A percentile compares a stretch with the other conserved stretches of the same genome.
Evolutionary conservation across 2,797 vertebrate genomes (phyloP).

Genomic region (Mus minutoides): DNA sequence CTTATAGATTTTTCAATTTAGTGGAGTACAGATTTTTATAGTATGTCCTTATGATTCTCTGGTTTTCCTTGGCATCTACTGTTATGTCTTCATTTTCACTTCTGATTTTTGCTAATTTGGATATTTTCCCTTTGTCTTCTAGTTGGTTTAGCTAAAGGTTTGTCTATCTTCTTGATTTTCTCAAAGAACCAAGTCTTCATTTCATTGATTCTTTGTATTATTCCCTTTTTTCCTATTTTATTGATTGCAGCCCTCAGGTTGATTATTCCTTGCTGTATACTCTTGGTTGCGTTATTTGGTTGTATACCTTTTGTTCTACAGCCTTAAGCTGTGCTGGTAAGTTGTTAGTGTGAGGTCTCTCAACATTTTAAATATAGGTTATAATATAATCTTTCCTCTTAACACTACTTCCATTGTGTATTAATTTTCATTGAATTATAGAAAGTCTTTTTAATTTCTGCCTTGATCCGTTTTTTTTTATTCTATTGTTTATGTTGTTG

Average conservation of each 20-base stretch:
- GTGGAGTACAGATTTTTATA: not conserved
- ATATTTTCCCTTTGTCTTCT: not conserved
- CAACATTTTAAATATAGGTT: not conserved
- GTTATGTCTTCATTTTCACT: not conserved
- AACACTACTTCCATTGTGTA: not conserved
- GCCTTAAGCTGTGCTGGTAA: not conserved
- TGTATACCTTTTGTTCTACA: not conserved
- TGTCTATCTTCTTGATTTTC: not conserved
- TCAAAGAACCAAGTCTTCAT: not conserved
- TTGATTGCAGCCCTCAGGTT: not conserved
- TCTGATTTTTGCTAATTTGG: not conserved
- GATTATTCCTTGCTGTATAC: not conserved
- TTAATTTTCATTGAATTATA: not conserved
- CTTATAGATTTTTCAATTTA: not conserved
- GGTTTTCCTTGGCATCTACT: not conserved
- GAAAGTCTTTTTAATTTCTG: not conserved
- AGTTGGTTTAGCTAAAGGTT: not conserved
- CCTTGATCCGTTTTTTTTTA: not conserved
- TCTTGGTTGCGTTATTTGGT: not conserved
- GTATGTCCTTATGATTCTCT: not conserved
- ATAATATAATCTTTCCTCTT: not conserved
- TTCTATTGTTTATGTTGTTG: not conserved
- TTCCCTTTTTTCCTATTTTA: not conserved
- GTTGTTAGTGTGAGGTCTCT: not conserved
- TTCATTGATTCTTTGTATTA: not conserved